A percentile compares a stretch with the other conserved stretches of the same genome.
Conservation (phyloP, 2,888 invertebrate species). For the Ophion ellenae region DNA sequence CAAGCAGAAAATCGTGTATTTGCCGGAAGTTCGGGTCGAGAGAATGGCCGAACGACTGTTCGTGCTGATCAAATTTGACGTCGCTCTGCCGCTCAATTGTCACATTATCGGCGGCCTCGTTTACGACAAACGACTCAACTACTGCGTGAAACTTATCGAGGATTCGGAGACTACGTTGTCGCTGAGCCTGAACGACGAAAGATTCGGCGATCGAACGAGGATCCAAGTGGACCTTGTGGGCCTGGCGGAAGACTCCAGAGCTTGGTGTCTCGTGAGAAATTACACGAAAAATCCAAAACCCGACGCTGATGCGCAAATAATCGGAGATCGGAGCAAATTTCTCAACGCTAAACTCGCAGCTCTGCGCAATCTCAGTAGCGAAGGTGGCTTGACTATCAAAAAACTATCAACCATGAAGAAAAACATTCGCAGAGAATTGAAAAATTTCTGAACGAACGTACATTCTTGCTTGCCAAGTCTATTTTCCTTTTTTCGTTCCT, state of each 20-base stretch:
- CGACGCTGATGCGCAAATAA: background rate
- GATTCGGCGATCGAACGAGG: slow-evolving; percentile 51
- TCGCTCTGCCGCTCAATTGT: slow-evolving; percentile 72
- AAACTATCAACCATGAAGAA: slow-evolving; percentile 75
- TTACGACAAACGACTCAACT: slow-evolving; percentile 66
- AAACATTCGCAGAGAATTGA: slow-evolving; percentile 73
- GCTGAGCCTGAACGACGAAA: slow-evolving; percentile 61
- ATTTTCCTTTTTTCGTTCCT: background rate
- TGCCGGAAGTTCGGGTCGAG: slow-evolving; percentile 70
- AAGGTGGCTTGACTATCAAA: slow-evolving; percentile 71
- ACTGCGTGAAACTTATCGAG: slow-evolving; percentile 73
- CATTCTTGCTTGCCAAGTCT: slow-evolving; percentile 15
- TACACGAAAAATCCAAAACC: slow-evolving; percentile 70
- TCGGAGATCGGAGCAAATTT: slow-evolving; percentile 70
- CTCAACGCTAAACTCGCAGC: slow-evolving; percentile 74
- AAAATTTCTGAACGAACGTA: slow-evolving; percentile 39
- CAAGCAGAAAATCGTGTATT: slow-evolving; percentile 69
- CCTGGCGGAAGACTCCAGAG: slow-evolving; percentile 68
- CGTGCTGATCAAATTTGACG: slow-evolving; percentile 72
- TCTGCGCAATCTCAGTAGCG: slow-evolving; percentile 68
- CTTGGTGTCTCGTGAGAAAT: slow-evolving; percentile 79
- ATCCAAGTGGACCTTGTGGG: slow-evolving; percentile 76
- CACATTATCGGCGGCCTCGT: slow-evolving; percentile 71
- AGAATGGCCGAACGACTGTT: slow-evolving; percentile 69
- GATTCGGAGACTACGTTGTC: slow-evolving; percentile 72